phyloP scores from a whole-genome alignment of 30 jellyfish, hydroid and myxozoan species.

The Cassiopea xamachana region DNA sequence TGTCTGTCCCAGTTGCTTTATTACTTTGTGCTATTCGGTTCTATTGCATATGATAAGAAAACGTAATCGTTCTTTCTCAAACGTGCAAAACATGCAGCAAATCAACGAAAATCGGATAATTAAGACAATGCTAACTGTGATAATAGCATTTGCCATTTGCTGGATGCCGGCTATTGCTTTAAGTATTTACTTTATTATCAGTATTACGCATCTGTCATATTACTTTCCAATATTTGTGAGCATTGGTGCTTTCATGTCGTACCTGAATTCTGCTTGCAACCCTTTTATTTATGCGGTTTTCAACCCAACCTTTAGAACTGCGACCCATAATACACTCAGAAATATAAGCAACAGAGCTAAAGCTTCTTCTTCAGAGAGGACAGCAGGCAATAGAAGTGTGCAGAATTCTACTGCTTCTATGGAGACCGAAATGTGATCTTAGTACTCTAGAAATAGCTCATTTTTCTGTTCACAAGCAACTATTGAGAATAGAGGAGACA shows the following conservation, averaged over 20 bases:
- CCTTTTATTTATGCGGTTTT: constrained; percentile 31
- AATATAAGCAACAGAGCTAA: neutral
- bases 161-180: neutral
- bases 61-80: neutral
- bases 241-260: neutral
- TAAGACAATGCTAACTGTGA: neutral
- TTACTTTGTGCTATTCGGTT: neutral
- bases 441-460: too few species aligned
- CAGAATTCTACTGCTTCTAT: neutral
- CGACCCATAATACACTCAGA: neutral
- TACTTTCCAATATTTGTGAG: neutral
- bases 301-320: constrained; percentile 5
- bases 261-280: constrained; percentile 41
- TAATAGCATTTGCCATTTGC: neutral
- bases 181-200: neutral
- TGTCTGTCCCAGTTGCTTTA: neutral
- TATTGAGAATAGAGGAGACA: too few species aligned
- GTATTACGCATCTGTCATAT: neutral
- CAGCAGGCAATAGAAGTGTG: neutral
- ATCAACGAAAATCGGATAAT: neutral
- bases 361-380: neutral
- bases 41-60: neutral
- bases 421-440: neutral
- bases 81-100: neutral
- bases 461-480: too few species aligned